Conservation (phyloP, 2,888 invertebrate genomes). For the Epicampocera succincta region DNA sequence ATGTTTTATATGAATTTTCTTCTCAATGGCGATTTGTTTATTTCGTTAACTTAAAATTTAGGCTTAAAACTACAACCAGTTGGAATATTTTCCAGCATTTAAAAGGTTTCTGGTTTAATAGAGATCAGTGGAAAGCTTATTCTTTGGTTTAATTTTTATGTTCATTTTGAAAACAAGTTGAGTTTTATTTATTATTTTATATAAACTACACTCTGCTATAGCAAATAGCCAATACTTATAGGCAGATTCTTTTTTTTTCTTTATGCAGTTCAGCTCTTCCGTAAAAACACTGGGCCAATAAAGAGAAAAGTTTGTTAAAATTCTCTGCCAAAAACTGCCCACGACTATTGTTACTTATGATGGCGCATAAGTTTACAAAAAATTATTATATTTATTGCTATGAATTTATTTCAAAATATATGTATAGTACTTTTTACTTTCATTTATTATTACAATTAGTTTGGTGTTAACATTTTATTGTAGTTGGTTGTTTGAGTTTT, state of each 20-base stretch:
- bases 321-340: too few relatives aligned
- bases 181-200: not conserved
- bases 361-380: too few relatives aligned
- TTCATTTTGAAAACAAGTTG: not conserved
- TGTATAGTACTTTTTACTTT: not conserved
- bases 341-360: too few relatives aligned
- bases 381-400: slow-evolving; percentile 38
- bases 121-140: slow-evolving; percentile 67
- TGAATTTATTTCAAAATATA: slow-evolving; percentile 18
- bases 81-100: slow-evolving; percentile 18
- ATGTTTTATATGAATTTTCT: not conserved
- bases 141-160: slow-evolving; percentile 49
- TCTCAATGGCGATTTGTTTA: slow-evolving; percentile 18
- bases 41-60: slow-evolving; percentile 17
- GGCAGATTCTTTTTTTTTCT: too few relatives aligned
- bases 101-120: slow-evolving; percentile 42
- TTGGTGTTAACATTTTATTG: slow-evolving; percentile 63
- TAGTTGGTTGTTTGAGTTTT: slow-evolving; percentile 27
- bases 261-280: too few relatives aligned
- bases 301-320: too few relatives aligned
- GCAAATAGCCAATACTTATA: too few relatives aligned
- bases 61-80: slow-evolving; percentile 29
- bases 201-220: not conserved
- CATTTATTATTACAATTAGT: slow-evolving; percentile 16
- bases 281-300: too few relatives aligned